phyloP scores from a whole-genome alignment of 2,797 vertebrate species.

The Podarcis siculus region DNA sequence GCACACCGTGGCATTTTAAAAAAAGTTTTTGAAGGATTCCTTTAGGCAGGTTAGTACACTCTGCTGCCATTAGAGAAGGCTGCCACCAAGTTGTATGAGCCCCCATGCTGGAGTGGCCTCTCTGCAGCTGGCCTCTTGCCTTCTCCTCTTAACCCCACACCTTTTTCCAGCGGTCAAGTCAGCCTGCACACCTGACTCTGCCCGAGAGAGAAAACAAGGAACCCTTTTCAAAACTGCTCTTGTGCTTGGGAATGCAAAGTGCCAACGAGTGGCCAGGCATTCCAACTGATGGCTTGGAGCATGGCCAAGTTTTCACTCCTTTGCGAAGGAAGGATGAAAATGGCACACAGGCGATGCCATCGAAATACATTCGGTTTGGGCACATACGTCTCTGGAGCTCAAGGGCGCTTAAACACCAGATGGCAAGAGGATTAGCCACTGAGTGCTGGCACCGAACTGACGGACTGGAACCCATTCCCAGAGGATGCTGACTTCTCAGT shows the following conservation, averaged over 20 bases:
- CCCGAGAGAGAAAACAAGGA: not conserved
- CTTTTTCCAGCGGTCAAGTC: not conserved
- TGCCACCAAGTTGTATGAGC: not conserved
- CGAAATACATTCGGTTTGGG: not conserved
- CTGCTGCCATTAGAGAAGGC: not conserved
- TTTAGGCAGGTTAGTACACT: too few species aligned
- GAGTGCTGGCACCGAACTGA: constrained; percentile 37
- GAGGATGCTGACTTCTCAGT: constrained; percentile 12
- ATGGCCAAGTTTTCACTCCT: not conserved
- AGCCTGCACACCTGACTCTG: too few species aligned
- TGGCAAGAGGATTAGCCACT: constrained; percentile 49
- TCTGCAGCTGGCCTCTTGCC: not conserved
- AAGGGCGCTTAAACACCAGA: constrained; percentile 37
- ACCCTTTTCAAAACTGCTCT: not conserved
- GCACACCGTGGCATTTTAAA: too few species aligned
- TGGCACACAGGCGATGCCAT: not conserved
- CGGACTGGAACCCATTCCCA: constrained; percentile 4
- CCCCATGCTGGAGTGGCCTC: not conserved
- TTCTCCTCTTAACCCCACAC: not conserved
- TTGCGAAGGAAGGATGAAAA: not conserved
- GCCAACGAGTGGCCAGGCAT: not conserved
- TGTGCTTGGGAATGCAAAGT: not conserved
- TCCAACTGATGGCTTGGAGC: not conserved
- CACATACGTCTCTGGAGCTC: constrained; percentile 7
- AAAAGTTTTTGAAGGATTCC: not conserved